phyloP scores from a whole-genome alignment of 2,888 invertebrate species.

The Hypolimnas misippus region DNA sequence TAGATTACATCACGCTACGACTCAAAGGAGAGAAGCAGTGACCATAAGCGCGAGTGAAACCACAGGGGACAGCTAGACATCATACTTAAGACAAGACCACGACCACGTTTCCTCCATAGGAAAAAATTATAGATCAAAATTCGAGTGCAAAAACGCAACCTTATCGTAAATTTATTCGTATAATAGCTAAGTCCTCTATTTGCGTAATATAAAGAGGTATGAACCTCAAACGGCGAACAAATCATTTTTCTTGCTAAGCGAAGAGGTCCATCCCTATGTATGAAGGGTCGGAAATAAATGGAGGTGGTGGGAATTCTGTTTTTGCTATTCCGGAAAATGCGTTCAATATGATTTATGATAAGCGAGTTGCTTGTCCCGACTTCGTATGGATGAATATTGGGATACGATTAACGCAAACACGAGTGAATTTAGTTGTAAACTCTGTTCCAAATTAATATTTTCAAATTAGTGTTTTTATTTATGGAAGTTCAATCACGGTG shows the following conservation, averaged over 20 bases:
- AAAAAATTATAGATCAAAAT: too few relatives aligned
- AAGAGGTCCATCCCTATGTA: conserved; percentile 43
- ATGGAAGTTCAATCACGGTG: too few relatives aligned
- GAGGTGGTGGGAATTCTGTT: conserved; percentile 40
- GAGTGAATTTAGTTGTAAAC: background rate
- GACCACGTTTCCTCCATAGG: too few relatives aligned
- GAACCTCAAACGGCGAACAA: conserved; percentile 37
- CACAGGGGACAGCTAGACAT: too few relatives aligned
- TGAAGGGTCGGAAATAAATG: conserved; percentile 45
- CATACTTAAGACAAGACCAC: too few relatives aligned
- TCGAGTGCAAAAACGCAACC: too few relatives aligned
- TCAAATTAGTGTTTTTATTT: too few relatives aligned
- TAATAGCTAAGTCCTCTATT: conserved; percentile 32
- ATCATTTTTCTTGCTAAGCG: conserved; percentile 43
- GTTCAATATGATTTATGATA: conserved; percentile 28
- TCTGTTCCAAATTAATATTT: too few relatives aligned
- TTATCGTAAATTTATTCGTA: conserved; percentile 10
- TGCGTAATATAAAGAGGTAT: conserved; percentile 41
- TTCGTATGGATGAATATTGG: background rate
- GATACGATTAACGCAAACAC: background rate
- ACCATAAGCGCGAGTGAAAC: too few relatives aligned
- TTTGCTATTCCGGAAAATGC: conserved; percentile 35
- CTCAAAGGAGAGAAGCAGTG: too few relatives aligned
- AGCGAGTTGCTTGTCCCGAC: conserved; percentile 4
- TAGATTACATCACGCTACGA: too few relatives aligned